Conservation (phyloP, 2,888 invertebrate genomes). For the Ommatoiulus sabulosus region DNA sequence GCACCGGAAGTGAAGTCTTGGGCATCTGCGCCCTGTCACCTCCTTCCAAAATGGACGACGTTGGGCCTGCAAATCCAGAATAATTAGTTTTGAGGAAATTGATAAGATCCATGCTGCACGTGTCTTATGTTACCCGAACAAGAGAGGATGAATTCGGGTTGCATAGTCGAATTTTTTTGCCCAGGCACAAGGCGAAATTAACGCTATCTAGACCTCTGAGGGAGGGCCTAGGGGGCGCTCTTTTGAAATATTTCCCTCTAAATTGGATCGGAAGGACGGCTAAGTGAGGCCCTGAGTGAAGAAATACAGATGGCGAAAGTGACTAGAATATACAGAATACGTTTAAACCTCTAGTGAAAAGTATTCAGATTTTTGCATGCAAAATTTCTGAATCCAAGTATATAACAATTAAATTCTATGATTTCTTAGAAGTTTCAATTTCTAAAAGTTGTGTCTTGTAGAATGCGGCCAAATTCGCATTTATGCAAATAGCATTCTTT, state of each 20-base stretch:
- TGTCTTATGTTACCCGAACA: neutral
- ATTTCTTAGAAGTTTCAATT: too few relatives aligned
- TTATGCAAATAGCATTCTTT: too few relatives aligned
- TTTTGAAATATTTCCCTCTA: neutral
- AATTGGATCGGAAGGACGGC: neutral
- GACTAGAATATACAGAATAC: neutral
- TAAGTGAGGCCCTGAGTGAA: neutral
- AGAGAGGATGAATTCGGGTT: neutral
- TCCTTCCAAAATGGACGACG: neutral
- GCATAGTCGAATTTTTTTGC: neutral
- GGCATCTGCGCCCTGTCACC: neutral
- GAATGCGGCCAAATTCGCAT: too few relatives aligned
- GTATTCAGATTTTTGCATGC: neutral
- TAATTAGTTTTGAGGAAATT: neutral
- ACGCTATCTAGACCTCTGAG: neutral
- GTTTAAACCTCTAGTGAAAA: neutral
- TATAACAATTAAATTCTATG: too few relatives aligned
- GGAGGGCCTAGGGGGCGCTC: neutral
- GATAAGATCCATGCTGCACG: neutral
- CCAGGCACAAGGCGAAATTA: neutral
- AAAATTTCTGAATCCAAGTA: neutral
- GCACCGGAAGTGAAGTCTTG: neutral
- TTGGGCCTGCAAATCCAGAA: neutral
- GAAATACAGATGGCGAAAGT: neutral
- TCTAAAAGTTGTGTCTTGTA: too few relatives aligned